Base-by-base conservation (phyloP, 1,140 invertebrate species). In the Cheumatopsyche charites region DNA sequence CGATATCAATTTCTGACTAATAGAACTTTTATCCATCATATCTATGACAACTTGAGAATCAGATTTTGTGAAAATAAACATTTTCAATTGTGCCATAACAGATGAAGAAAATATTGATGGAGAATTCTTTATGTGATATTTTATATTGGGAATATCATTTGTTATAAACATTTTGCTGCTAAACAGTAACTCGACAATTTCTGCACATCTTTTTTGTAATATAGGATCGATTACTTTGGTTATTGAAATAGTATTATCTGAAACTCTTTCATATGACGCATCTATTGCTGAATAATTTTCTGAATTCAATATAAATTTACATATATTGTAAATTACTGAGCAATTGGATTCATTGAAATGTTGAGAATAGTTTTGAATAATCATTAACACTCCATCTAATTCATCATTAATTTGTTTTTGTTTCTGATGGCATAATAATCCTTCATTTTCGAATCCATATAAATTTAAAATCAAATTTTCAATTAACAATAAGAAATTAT, bases 401-500 rank as follows among this genome's bases (percentile, higher is more conserved):
- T 73, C 62, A 1, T 52, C 43, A 55, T 73, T 75, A 13, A 75
- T 21, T 21, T 55, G 21, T 4, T 63, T 42, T 55, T 70, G 63
- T 55, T 58, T 69, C 7, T 17, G 26, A 25, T 67, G 21, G 11
- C 19, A 9, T 17, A 68, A 36, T 21, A 25, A 52, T 26, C 41
- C 66, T n/a, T 72, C 47, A n/a, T 70, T 52, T 3, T 5, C 19
- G 15, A 69, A 49, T 9, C 67, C 25, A 23, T 25, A 41, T 29
- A 73, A 52, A 15, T 69, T 23, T 29, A 63, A 43, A 63, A 73
- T 49, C 9, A 73, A 62, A 13, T 49, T 55, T 68, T 75, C 71
- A 17, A 73, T 62, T 7, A 62, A 17, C 17, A 62, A 19, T n/a
- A 75, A 63, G 63, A 73, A 75, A 55, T 71, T 71, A 41, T 62